phyloP scores from a whole-genome alignment of 2,113 vertebrate species.

The Ciconia boyciana region DNA sequence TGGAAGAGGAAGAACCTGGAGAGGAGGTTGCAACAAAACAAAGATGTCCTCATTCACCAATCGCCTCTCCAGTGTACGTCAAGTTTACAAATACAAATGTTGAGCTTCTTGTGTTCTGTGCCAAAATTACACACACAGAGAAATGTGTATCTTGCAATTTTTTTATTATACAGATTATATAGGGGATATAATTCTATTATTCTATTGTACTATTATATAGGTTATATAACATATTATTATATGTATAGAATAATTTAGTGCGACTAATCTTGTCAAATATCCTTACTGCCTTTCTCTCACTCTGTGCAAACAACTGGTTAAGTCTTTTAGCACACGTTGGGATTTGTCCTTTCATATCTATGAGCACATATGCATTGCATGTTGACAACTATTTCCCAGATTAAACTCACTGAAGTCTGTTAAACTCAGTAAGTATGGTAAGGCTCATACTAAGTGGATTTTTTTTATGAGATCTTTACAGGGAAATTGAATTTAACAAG shows the following conservation, averaged over 20 bases:
- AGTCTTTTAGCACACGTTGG: not conserved
- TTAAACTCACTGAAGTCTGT: not conserved
- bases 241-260: not conserved
- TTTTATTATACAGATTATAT: not conserved
- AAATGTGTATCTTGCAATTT: not conserved
- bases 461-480: not conserved
- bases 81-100: not conserved
- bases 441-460: not conserved
- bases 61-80: accelerated
- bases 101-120: not conserved
- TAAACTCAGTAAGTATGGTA: not conserved
- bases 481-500: not conserved
- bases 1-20: not conserved
- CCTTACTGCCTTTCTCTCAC: not conserved
- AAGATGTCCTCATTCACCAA: not conserved
- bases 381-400: not conserved
- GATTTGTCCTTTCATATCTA: not conserved
- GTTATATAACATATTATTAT: too few relatives aligned
- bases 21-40: not conserved
- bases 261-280: not conserved
- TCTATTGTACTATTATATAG: too few relatives aligned
- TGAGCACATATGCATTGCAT: not conserved
- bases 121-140: not conserved
- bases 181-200: not conserved
- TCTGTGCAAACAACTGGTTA: not conserved